These are phyloP conservation scores for Lacerta viridis DNA, from an alignment of 2,797 vertebrate species.

Conservation along the genomic window DNA sequence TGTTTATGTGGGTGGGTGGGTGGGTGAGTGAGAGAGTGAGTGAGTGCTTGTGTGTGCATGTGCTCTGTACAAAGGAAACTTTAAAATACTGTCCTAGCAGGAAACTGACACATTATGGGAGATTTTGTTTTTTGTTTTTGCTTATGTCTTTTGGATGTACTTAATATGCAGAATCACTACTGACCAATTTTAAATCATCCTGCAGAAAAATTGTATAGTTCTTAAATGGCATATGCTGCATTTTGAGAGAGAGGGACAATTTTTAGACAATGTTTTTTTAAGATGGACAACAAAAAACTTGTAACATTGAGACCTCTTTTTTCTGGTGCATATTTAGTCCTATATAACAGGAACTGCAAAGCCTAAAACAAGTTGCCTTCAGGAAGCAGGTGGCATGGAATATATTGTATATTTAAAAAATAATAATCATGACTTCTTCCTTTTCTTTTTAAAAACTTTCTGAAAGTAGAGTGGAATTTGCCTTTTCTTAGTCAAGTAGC, in stretches of 20 bases:
- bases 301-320: slow-evolving; percentile 23
- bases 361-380: slow-evolving; percentile 66
- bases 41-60: slow-evolving; percentile 16
- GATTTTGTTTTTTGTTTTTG: slow-evolving; percentile 25
- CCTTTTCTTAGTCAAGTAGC: slow-evolving; percentile 62
- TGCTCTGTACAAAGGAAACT: slow-evolving; percentile 69
- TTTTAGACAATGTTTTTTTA: neutral
- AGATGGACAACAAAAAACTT: slow-evolving; percentile 48
- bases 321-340: slow-evolving; percentile 6
- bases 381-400: slow-evolving; percentile 46
- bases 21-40: neutral
- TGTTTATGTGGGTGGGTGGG: neutral
- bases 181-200: slow-evolving; percentile 64
- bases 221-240: slow-evolving; percentile 67
- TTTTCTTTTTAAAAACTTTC: slow-evolving; percentile 45
- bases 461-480: slow-evolving; percentile 59
- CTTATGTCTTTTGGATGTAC: slow-evolving; percentile 45
- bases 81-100: slow-evolving; percentile 55
- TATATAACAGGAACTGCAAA: slow-evolving; percentile 52
- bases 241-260: slow-evolving; percentile 22
- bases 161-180: slow-evolving; percentile 73
- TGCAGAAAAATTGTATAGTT: slow-evolving; percentile 67
- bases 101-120: slow-evolving; percentile 46
- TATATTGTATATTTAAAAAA: slow-evolving; percentile 24
- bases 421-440: neutral